Base-by-base conservation (phyloP, 2,113 vertebrate species). In the Serilophus lunatus region DNA sequence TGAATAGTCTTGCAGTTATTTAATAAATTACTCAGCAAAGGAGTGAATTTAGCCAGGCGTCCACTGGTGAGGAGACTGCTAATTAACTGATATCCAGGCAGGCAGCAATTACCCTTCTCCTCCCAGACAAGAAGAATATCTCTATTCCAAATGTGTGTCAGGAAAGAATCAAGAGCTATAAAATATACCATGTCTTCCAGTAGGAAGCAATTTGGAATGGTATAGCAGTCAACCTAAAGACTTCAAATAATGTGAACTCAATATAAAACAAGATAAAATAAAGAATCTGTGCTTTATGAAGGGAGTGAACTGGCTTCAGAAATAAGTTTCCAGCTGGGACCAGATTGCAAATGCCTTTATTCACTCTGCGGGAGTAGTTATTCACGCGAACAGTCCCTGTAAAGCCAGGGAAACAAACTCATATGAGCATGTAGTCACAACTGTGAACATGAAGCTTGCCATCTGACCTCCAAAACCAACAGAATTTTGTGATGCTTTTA, bases 321-420 rank as follows among this genome's bases (percentile, higher is more conserved):
- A 84, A 59, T 74, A 90, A 65, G 87, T 88, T 95, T 95, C 95
- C 93, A 90, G 70, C 93, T 95, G 89, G 75, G 92, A 95, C 75
- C 94, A 96, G 95, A 97, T 92, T 95, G 95, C 89, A 87, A 91
- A 61, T 87, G 94, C 84, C 87, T 95, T 95, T 91, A 96, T 95
- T 95, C 94, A 70, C 94, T 88, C 87, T 90, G 87, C 78, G 3
- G 89, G 95, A 90, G 66, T 13, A 88, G 70, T 91, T 94, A 95
- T 82, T 95, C 93, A 97, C 15, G 0, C 5, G 3, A 94, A 92
- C 54, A 91, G 53, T 40, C 70, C 63, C 93, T 60, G 70, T 83
- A 88, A 96, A 91, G 66, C 74, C 90, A 93, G 78, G 45, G 66
- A 94, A 96, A 87, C 59, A 90, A 90, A 74, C 24, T 79, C 87